Evolutionary conservation across 2,113 vertebrate genomes (phyloP).

Genomic region (Ellobius talpinus): DNA sequence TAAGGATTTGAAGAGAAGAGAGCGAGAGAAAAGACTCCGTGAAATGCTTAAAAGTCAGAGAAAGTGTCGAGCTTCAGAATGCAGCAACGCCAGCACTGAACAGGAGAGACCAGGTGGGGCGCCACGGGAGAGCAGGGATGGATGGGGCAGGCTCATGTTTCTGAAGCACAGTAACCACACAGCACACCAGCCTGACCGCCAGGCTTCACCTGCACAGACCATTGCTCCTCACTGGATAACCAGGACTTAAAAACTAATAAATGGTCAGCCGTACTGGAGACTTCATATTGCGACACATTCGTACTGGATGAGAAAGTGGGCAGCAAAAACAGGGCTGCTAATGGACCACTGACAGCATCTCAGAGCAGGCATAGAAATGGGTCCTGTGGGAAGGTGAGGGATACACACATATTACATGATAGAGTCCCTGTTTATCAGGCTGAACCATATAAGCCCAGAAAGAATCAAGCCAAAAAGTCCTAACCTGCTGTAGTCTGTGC

Average conservation of each 20-base stretch:
- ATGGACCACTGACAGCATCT: background rate
- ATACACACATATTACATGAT: accelerated
- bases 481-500: background rate
- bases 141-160: accelerated
- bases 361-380: background rate
- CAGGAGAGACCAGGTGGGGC: background rate
- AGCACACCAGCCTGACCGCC: too few relatives aligned
- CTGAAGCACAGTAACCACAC: background rate
- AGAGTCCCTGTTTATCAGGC: background rate
- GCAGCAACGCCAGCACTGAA: background rate
- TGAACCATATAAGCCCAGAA: background rate
- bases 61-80: background rate
- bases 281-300: background rate
- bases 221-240: background rate
- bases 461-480: background rate
- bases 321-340: background rate
- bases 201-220: accelerated
- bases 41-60: background rate
- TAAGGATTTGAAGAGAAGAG: background rate
- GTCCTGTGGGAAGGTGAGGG: background rate
- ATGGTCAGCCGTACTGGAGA: background rate
- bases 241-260: background rate
- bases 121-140: accelerated
- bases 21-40: background rate
- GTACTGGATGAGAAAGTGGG: background rate